Evolutionary conservation across 2,113 vertebrate genomes (phyloP).

Genomic region (Bostrychus sinensis): DNA sequence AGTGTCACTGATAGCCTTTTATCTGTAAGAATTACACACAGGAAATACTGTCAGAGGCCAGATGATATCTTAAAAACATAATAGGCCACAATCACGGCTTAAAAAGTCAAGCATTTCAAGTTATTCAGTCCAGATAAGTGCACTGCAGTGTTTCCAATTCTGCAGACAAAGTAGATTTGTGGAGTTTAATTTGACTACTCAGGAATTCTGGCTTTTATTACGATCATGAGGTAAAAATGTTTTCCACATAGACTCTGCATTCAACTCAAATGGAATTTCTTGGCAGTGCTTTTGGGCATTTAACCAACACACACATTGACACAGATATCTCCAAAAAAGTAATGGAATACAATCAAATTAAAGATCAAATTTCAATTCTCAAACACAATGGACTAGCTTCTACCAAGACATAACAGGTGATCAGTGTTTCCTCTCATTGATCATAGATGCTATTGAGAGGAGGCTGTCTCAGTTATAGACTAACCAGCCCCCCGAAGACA

Average conservation of each 20-base stretch:
- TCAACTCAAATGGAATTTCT: constrained; percentile 33
- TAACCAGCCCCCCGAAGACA: constrained; percentile 24
- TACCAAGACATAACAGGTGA: not conserved
- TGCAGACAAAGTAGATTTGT: constrained; percentile 6
- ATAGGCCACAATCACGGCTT: not conserved
- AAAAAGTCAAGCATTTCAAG: not conserved
- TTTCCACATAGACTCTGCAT: constrained; percentile 12
- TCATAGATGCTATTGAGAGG: constrained; percentile 13
- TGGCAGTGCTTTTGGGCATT: constrained; percentile 7
- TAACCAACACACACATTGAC: not conserved
- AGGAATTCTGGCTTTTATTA: constrained; percentile 30
- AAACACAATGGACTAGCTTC: not conserved
- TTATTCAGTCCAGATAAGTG: constrained; percentile 11
- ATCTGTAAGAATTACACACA: constrained; percentile 44
- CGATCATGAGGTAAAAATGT: constrained; percentile 7
- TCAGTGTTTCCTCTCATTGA: not conserved
- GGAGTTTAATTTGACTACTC: constrained; percentile 29
- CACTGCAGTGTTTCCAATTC: constrained; percentile 3
- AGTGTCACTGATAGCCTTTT: constrained; percentile 36
- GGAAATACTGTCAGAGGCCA: constrained; percentile 35
- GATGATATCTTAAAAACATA: constrained; percentile 5
- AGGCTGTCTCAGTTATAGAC: constrained; percentile 21
- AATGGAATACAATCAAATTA: too few relatives aligned
- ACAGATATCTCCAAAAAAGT: constrained; percentile 17
- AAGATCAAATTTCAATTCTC: constrained; percentile 1